Conservation (phyloP, 2,888 invertebrate genomes). For the Eupithecia inturbata region DNA sequence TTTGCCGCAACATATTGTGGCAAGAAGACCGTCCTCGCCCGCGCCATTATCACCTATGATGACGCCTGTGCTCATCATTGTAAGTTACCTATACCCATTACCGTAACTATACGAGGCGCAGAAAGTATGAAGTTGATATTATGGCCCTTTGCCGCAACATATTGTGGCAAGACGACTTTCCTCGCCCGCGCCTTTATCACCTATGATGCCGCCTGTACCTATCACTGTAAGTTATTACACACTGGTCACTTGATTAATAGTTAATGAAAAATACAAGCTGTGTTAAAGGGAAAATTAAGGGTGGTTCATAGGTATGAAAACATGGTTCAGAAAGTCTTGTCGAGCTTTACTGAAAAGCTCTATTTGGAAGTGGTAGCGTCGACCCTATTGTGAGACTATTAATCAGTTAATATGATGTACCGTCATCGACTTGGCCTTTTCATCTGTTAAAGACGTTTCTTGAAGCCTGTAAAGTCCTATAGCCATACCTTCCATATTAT, state of each 20-base stretch:
- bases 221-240: conserved; percentile 8
- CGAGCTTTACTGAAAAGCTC: not conserved
- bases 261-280: not conserved
- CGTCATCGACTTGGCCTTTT: not conserved
- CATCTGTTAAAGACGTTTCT: not conserved
- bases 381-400: too few species aligned
- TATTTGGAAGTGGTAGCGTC: not conserved
- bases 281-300: not conserved
- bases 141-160: conserved; percentile 90
- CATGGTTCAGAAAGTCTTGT: not conserved
- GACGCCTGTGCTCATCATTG: conserved; percentile 45
- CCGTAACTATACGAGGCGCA: conserved; percentile 54
- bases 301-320: not conserved
- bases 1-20: conserved; percentile 87
- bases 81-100: not conserved
- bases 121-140: conserved; percentile 71
- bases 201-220: conserved; percentile 46
- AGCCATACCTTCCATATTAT: not conserved
- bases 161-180: conserved; percentile 85
- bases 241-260: not conserved
- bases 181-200: conserved; percentile 56
- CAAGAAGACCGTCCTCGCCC: conserved; percentile 83
- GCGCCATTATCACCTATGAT: conserved; percentile 45
- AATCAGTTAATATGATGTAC: too few species aligned
- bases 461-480: not conserved